Evolutionary conservation across 2,888 invertebrate genomes (phyloP).

Genomic region (Macrophya alboannulata): DNA sequence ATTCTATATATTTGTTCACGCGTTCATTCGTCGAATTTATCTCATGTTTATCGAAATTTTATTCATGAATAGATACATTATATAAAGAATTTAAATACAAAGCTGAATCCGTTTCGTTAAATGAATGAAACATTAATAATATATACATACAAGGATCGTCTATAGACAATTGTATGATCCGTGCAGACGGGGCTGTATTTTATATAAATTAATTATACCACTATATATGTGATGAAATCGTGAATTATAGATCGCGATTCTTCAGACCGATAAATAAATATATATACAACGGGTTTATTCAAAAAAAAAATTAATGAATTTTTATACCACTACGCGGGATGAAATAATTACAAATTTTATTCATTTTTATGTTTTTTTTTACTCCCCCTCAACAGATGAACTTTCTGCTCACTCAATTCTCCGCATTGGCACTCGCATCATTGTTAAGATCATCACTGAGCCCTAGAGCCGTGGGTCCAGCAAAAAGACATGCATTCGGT

Average conservation of each 20-base stretch:
- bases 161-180: background rate
- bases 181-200: background rate
- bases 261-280: no score
- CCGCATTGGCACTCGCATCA: conserved; percentile 90
- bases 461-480: conserved; percentile 86
- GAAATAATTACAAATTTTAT: background rate
- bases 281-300: no score
- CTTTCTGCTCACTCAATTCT: conserved; percentile 91
- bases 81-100: background rate
- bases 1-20: no score
- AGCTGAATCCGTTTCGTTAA: background rate
- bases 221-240: no score
- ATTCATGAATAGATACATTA: background rate
- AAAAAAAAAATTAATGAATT: no score
- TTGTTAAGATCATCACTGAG: conserved; percentile 89
- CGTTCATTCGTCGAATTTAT: no score
- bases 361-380: background rate
- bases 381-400: conserved; percentile 85
- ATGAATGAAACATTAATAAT: background rate
- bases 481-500: conserved; percentile 90
- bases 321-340: background rate
- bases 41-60: background rate
- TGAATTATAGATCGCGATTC: no score
- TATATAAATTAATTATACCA: background rate
- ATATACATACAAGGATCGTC: background rate